Percentiles rank a stretch among this genome's conserved stretches.
phyloP scores from a whole-genome alignment of 2,113 vertebrate species.

The Pygoscelis adeliae region DNA sequence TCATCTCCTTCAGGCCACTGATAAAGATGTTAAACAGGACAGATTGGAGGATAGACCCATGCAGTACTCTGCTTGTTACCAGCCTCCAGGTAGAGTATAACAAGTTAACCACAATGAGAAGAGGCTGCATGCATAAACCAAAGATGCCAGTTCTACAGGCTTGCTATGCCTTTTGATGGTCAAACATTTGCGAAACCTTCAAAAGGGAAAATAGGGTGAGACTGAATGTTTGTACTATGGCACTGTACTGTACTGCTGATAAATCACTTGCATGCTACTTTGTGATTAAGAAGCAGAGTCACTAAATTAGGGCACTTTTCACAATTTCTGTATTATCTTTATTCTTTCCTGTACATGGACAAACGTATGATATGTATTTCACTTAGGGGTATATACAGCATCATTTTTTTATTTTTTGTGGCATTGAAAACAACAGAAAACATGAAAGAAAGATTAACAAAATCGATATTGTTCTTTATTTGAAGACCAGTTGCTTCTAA shows the following conservation, averaged over 20 bases:
- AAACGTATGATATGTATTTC: not conserved
- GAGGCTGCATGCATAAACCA: not conserved
- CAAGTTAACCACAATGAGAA: not conserved
- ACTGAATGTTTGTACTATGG: not conserved
- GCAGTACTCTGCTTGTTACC: not conserved
- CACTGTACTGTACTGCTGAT: not conserved
- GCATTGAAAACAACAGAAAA: not conserved
- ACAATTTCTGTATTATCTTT: not conserved
- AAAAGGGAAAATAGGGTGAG: not conserved
- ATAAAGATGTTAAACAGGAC: not conserved
- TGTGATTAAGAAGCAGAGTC: not conserved
- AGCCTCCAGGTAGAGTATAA: not conserved
- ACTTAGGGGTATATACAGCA: rapidly evolving
- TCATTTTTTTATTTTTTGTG: no score
- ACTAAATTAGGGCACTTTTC: not conserved
- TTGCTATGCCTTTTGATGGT: not conserved
- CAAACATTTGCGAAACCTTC: not conserved
- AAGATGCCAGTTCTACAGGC: not conserved
- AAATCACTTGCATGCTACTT: not conserved
- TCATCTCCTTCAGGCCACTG: not conserved
- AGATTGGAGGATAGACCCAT: not conserved
- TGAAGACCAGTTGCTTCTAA: not conserved
- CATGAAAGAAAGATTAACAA: not conserved
- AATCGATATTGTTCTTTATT: not conserved
- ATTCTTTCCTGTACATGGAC: not conserved